Evolutionary conservation across 1,140 invertebrate species (phyloP), one percentile per base, ranked within the genome.

Genomic region (Drosophila pseudoobscura): DNA sequence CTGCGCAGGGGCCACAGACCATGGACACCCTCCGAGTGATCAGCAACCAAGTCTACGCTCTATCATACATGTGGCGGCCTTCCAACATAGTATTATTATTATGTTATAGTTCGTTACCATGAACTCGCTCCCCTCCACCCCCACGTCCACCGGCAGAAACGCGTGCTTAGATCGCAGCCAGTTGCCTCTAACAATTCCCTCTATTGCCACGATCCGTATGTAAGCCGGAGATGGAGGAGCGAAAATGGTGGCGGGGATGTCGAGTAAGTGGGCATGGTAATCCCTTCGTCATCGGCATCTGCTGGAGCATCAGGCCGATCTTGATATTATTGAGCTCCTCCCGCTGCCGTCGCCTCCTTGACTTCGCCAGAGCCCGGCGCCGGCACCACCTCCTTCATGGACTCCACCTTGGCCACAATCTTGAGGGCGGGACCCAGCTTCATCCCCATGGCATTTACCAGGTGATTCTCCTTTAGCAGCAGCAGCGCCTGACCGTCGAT

Each of bases 401-500:
- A 90, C 52, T 91, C 90, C 31, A 92, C 87, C 54, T 91, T 91
- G 13, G 97, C 96, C 75, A 97, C 97, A 44, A 99, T 98, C 92
- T 99, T 99, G 13, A 99, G 92, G 1, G 98, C 98, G 0, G 98
- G 98, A 1, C 98, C 98, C 0, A 99, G 93, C 89, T 98, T 98
- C 94, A 99, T 98, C 35, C 95, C 96, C 95, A 99, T 98, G 4
- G 97, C 96, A 29, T 96, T 96, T 93, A 99, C 98, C 8, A 99
- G 92, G 92, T 99, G 97, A 87, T 99, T 97, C 66, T 97, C 97
- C 90, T 98, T 97, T n/a, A 99, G 94, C 47, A 99, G 92, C 93
- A 99, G 94, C 20, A 99, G 91, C 6, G 98, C 98, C 90, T 99
- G 97, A 0, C 98, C 98, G 89, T 99, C 98, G 72, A 99, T 99